phyloP scores from a whole-genome alignment of 2,888 invertebrate genomes.

The Megastigmus dorsalis region DNA sequence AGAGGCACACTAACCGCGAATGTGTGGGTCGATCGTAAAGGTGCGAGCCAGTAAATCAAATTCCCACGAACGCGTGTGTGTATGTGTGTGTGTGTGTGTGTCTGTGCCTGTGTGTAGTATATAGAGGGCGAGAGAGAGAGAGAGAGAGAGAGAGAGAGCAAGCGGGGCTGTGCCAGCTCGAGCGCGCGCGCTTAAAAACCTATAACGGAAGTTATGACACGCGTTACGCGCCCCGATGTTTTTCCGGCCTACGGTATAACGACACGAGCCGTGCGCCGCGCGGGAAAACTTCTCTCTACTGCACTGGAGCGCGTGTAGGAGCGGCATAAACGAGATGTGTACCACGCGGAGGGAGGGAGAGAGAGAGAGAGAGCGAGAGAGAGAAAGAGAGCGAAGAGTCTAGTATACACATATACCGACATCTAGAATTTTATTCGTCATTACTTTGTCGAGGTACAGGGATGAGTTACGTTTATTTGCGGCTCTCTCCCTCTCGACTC shows the following conservation, averaged over 20 bases:
- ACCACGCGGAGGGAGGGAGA: too few relatives aligned
- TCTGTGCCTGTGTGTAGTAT: background rate
- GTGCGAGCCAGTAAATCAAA: constrained; percentile 64
- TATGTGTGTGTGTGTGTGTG: constrained; percentile 15
- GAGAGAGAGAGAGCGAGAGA: too few relatives aligned
- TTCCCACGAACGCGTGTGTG: constrained; percentile 57
- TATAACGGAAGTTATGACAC: constrained; percentile 61
- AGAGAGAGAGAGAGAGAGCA: constrained; percentile 30
- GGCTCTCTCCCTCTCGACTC: too few relatives aligned
- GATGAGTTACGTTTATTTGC: constrained; percentile 37
- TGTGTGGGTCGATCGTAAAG: constrained; percentile 62
- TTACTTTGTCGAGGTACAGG: constrained; percentile 12
- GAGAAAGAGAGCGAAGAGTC: background rate
- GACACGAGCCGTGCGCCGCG: too few relatives aligned
- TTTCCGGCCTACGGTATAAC: constrained; percentile 45
- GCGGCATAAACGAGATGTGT: too few relatives aligned
- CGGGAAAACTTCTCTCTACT: constrained; percentile 42
- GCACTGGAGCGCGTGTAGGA: too few relatives aligned
- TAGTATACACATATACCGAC: background rate
- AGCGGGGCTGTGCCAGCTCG: constrained; percentile 42
- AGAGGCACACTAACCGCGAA: constrained; percentile 46
- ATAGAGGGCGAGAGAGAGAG: background rate
- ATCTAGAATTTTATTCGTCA: constrained; percentile 30
- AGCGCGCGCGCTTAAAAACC: constrained; percentile 59
- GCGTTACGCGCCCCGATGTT: constrained; percentile 53